Percentiles rank a stretch among this genome's conserved stretches.
Conservation (phyloP, 2,113 vertebrate species). For the Columba livia region DNA sequence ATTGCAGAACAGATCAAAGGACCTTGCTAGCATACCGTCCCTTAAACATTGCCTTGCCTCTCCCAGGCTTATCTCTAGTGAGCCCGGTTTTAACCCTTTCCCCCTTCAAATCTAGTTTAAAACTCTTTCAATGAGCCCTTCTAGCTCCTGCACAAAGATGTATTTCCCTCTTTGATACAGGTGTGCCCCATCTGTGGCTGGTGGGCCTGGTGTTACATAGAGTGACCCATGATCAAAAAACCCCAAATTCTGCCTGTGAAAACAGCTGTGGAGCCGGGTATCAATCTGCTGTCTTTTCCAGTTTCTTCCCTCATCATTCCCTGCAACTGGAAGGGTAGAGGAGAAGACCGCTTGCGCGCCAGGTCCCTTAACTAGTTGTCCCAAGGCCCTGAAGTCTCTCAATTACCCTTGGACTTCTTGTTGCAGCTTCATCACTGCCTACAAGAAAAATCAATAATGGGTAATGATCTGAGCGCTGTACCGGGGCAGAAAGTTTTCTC, state of each 20-base stretch:
- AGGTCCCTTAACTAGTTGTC: no score
- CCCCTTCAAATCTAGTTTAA: no score
- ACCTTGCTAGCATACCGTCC: fast-evolving
- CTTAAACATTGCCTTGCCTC: not conserved
- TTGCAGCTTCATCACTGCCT: no score
- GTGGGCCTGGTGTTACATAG: fast-evolving
- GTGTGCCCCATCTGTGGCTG: not conserved
- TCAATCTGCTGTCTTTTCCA: not conserved
- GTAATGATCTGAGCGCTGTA: no score
- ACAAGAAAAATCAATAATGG: no score
- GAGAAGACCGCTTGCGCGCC: no score
- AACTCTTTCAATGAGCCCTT: no score
- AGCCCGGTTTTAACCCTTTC: not conserved
- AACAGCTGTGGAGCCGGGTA: not conserved
- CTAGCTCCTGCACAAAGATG: not conserved
- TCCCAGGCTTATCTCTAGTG: not conserved
- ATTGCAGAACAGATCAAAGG: fast-evolving
- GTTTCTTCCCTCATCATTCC: no score
- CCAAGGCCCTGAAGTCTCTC: no score
- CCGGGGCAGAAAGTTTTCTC: no score
- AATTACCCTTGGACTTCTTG: no score
- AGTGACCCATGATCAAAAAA: not conserved
- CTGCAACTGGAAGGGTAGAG: no score
- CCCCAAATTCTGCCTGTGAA: not conserved
- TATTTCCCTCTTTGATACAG: not conserved